Percentiles rank a stretch among this genome's conserved stretches.
Evolutionary conservation across 2,113 vertebrate genomes (phyloP).

Genomic region (Vulpes lagopus): DNA sequence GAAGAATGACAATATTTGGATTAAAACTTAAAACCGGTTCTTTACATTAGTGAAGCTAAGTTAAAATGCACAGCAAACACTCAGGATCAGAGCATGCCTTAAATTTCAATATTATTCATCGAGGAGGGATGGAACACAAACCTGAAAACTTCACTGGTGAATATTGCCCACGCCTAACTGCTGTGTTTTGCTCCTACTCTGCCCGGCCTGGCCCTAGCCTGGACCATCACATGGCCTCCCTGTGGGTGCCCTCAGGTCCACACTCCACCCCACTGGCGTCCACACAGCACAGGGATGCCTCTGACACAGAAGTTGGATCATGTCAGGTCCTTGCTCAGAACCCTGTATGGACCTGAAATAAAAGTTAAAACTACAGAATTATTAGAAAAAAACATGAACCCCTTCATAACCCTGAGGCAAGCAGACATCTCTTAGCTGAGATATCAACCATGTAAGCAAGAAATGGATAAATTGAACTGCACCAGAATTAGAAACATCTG

Average conservation of each 20-base stretch:
- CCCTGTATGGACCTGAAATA: neutral
- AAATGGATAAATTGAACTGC: neutral
- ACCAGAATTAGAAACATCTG: neutral
- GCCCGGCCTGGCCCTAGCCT: neutral
- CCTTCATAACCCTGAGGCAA: neutral
- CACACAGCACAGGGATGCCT: neutral
- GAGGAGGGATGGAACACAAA: neutral
- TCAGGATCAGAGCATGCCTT: neutral
- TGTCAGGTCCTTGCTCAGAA: neutral
- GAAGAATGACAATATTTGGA: slow-evolving; percentile 46
- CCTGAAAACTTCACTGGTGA: neutral
- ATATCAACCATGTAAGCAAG: too few relatives aligned
- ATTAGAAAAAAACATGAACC: too few relatives aligned
- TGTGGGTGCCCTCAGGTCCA: accelerated
- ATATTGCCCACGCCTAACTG: neutral
- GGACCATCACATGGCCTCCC: neutral
- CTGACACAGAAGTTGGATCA: accelerated
- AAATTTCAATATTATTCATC: accelerated
- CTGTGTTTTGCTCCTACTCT: accelerated
- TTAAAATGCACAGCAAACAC: neutral
- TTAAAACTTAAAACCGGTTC: slow-evolving; percentile 37
- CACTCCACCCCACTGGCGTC: neutral
- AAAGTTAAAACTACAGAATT: neutral
- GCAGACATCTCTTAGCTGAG: neutral
- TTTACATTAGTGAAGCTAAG: neutral